Evolutionary conservation across 2,113 vertebrate genomes (phyloP).

Genomic region (Dipodomys stephensi): DNA sequence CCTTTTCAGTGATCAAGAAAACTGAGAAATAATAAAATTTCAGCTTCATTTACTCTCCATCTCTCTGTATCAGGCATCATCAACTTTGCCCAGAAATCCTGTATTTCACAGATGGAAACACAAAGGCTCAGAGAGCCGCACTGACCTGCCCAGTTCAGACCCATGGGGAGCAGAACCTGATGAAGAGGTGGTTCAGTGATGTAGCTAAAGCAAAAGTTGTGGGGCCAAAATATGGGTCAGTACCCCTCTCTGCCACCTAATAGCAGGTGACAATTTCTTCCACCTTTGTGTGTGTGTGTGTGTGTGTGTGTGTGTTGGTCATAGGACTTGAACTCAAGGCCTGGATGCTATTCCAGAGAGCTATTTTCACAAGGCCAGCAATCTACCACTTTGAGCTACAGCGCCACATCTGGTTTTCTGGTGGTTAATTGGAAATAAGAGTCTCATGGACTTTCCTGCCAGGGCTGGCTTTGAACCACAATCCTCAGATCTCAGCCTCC

Average conservation of each 20-base stretch:
- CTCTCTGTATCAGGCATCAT: background rate
- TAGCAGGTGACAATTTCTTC: background rate
- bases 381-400: too few species aligned
- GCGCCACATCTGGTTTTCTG: too few species aligned
- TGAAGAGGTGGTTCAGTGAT: background rate
- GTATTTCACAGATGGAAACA: background rate
- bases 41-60: background rate
- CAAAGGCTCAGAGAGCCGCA: background rate
- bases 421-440: too few species aligned
- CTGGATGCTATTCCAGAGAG: too few species aligned
- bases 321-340: too few species aligned
- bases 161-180: background rate
- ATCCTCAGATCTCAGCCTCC: too few species aligned
- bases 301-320: too few species aligned
- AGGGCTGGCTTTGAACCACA: too few species aligned
- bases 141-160: background rate
- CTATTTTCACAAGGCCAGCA: too few species aligned
- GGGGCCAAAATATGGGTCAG: background rate
- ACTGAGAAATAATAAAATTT: background rate
- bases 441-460: too few species aligned
- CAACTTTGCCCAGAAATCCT: constrained; percentile 14
- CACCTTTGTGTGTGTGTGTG: too few species aligned
- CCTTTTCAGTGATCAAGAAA: background rate
- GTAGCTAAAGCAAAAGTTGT: background rate
- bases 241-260: background rate